phyloP scores from a whole-genome alignment of 2,113 vertebrate species.

The Hemiprocne comata region DNA sequence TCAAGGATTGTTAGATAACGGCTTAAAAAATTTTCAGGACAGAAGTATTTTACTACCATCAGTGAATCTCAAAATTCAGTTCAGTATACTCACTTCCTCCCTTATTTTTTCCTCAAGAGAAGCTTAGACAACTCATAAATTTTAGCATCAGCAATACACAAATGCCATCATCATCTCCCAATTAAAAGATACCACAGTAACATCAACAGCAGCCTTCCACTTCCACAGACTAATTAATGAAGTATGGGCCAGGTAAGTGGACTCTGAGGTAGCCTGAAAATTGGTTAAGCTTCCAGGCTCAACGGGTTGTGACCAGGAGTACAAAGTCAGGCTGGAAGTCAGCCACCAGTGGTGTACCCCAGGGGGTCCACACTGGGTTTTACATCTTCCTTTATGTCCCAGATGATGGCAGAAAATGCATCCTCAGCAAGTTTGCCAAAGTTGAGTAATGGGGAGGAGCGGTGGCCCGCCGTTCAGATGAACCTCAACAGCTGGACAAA shows the following conservation, averaged over 20 bases:
- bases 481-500: not conserved
- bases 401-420: not conserved
- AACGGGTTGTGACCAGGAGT: not conserved
- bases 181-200: not conserved
- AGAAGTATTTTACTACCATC: not conserved
- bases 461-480: not conserved
- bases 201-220: not conserved
- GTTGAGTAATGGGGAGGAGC: not conserved
- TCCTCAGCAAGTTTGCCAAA: not conserved
- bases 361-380: rapidly evolving
- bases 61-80: not conserved
- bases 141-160: not conserved
- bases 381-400: not conserved
- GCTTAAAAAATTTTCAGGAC: not conserved
- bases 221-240: not conserved
- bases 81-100: not conserved
- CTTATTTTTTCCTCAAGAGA: not conserved
- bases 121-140: not conserved
- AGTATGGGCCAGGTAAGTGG: not conserved
- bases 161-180: not conserved
- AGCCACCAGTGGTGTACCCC: not conserved
- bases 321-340: not conserved
- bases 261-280: not conserved
- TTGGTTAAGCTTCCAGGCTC: not conserved
- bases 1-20: not conserved